Base-by-base conservation (phyloP, 2,888 invertebrate genomes). In the Sceliomorpha sp. region DNA sequence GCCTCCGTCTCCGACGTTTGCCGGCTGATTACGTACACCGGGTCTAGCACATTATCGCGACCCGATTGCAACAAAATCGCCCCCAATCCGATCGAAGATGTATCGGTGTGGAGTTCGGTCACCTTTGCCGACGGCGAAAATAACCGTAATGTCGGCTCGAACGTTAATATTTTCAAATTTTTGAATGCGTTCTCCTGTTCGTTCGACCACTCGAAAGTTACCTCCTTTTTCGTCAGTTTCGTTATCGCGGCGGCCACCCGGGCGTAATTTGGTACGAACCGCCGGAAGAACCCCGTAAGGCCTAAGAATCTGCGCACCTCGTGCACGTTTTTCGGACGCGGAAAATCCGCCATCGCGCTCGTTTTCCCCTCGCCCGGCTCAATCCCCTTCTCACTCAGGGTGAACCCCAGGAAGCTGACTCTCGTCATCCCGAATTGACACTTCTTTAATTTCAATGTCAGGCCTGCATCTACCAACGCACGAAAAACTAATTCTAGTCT, bases 1-100 rank as follows among this genome's bases (percentile, higher is more conserved):
- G 47, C 50, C 45, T 78, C 77, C 8, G 32, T 47, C 1, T 63
- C 68, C 8, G 73, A 71, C 1, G 74, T 77, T 42, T 73, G 73
- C 39, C 73, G 71, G 6, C 29, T 29, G 29, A 29, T 29, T 29
- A 9, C 29, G 9, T 29, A 29, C 2, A 29, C 29, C 29, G 71
- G 34, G 14, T 67, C 51, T 45, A 69, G 29, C 17, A 58, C 64
- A 32, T 51, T 60, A 29, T 34, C 13, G 8, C 58, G 58, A 36
- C 69, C 73, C 15, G 34, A 14, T 45, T 79, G 76, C 3, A 42
- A 20, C 17, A 42, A 12, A 17, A 42, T 42, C 1, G 42, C 42
- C 9, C 42, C 42, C 20, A 17, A 75, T 2, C 42, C 42, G 9
- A 8, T 17, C n/a, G 8, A 5, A 20, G 20, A 8, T 8, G 42